Evolutionary conservation across 2,797 vertebrate genomes (phyloP), one percentile per base, ranked within the genome.

Genomic region (Knipowitschia caucasica): DNA sequence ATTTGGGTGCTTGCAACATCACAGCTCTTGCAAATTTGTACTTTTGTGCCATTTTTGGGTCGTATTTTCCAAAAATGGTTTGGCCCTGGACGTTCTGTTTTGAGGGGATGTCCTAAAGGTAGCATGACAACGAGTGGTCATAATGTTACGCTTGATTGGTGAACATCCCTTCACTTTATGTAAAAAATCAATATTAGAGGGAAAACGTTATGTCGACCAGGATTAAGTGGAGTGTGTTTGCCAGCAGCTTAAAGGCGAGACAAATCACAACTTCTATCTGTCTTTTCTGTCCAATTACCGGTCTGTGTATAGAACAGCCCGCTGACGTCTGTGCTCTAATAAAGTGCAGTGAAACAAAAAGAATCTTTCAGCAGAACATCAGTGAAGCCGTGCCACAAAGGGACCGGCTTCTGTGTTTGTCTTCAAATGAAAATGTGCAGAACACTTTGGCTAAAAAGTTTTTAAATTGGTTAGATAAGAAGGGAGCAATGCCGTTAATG

Each of bases 301-400:
- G 64, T 57, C 62, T 79, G 45, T 72, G 30, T 73, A 64, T 67
- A 56, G 54, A 78, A 53, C 67, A 9, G 8, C 64, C 74, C 59
- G 65, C 57, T 73, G 24, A 65, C 61, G 63, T 77, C 54, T 73
- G 59, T 60, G 73, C 75, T 83, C 71, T 74, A 81, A 87, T 85
- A 83, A 88, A 86, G 63, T 82, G 59, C 67, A 70, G 30, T 69
- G 56, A 60, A 80, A 78, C 67, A 77, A 79, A 77, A 66, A 38
- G 14, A 66, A 59, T 59, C 30, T 78, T 66, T 73, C 58, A 73
- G 65, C 66, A 36, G 49, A 76, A 67, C 59, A 79, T 79, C 62
- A 66, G 59, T 67, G 62, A 55, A 56, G 29, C 65, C 57, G 40
- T 24, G 68, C 61, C 51, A 68, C 50, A 61, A 62, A 69, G 59